A percentile compares a stretch with the other conserved stretches of the same genome.
Evolutionary conservation across 1,140 invertebrate genomes (phyloP).

Genomic region (Schlechtendalia chinensis): DNA sequence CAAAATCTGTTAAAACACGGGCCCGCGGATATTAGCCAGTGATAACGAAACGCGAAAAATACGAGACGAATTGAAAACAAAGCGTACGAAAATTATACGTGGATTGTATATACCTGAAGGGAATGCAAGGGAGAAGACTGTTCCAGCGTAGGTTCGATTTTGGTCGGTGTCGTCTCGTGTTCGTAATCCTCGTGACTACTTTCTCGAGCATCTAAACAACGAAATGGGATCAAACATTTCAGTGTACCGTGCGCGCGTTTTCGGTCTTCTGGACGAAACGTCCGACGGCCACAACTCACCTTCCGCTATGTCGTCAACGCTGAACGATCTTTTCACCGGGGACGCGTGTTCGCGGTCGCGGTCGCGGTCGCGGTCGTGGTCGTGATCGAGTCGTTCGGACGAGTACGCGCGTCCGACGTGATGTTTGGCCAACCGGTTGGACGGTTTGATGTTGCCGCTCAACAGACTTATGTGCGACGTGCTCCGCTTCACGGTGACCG

Average conservation of each 20-base stretch:
- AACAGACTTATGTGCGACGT: slow-evolving; percentile 53
- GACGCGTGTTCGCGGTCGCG: neutral
- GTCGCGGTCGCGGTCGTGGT: neutral
- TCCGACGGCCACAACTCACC: neutral
- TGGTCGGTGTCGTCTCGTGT: neutral
- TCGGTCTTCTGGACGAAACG: too few species aligned
- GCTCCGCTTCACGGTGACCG: slow-evolving; percentile 51
- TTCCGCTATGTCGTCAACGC: slow-evolving; percentile 43
- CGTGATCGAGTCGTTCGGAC: slow-evolving; percentile 25
- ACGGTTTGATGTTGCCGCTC: slow-evolving; percentile 48
- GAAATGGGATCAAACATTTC: too few species aligned
- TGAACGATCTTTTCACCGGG: slow-evolving; percentile 19
- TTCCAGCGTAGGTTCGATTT: slow-evolving; percentile 28
- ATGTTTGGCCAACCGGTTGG: slow-evolving; percentile 42
- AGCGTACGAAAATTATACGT: too few species aligned
- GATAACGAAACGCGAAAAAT: too few species aligned
- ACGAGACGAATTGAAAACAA: too few species aligned
- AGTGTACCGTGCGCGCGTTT: too few species aligned
- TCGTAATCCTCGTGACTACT: slow-evolving; percentile 8
- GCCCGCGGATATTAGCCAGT: too few species aligned
- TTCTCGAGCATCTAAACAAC: slow-evolving; percentile 19
- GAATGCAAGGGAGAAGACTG: slow-evolving; percentile 37
- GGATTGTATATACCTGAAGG: slow-evolving; percentile 33
- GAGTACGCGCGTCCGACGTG: slow-evolving; percentile 25
- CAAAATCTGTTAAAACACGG: slow-evolving; percentile 20